phyloP scores from a whole-genome alignment of 2,888 invertebrate genomes.

The Rotaria macrura region DNA sequence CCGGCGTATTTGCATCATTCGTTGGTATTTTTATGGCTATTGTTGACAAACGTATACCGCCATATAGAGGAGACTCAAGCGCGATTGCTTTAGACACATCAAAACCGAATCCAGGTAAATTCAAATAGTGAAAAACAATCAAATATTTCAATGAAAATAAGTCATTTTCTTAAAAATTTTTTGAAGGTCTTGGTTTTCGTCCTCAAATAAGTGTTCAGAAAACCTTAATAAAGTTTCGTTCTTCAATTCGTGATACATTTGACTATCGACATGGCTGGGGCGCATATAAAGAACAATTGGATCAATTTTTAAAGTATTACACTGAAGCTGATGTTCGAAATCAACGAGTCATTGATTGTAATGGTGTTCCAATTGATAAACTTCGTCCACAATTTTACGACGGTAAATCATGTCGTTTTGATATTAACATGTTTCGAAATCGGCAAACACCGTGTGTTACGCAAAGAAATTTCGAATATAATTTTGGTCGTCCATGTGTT shows the following conservation, averaged over 20 bases:
- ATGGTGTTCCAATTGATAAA: conserved; percentile 53
- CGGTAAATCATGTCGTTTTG: conserved; percentile 66
- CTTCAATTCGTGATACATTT: not conserved
- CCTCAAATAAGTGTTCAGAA: conserved; percentile 91
- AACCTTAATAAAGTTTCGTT: conserved; percentile 67
- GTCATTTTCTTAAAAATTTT: not conserved
- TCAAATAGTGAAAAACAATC: not conserved
- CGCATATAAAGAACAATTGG: conserved; percentile 37
- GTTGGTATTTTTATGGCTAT: conserved; percentile 34
- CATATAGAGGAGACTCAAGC: conserved; percentile 28
- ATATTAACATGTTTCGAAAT: conserved; percentile 52
- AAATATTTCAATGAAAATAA: not conserved
- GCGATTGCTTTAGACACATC: not conserved
- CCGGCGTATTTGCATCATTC: conserved; percentile 26
- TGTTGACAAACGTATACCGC: conserved; percentile 31
- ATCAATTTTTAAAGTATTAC: conserved; percentile 42
- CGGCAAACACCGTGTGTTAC: conserved; percentile 40
- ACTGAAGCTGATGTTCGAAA: conserved; percentile 35
- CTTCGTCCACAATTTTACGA: conserved; percentile 35
- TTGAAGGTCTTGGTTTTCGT: conserved; percentile 79
- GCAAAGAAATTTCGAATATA: conserved; percentile 30
- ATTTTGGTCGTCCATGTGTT: conserved; percentile 32
- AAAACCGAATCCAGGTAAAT: not conserved
- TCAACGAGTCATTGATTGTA: conserved; percentile 36
- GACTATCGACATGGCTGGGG: not conserved